Conservation (phyloP, 2,888 invertebrate genomes). For the Epistrophe grossulariae region DNA sequence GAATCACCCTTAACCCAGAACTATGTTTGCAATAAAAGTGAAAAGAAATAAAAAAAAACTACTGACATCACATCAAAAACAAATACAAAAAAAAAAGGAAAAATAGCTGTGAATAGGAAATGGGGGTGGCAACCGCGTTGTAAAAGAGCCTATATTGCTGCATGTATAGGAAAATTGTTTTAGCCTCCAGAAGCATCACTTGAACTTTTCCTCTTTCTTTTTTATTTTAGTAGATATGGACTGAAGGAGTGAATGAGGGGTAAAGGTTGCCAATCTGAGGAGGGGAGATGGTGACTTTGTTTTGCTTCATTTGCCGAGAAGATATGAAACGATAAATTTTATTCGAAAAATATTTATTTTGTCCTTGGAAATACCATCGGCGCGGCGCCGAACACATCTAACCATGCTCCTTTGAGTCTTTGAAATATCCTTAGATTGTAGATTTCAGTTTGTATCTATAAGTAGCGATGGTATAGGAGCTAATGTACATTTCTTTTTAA, state of each 20-base stretch:
- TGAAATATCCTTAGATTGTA: conserved; percentile 12
- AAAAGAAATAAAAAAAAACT: conserved; percentile 8
- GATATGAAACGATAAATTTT: conserved; percentile 40
- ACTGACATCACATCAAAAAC: conserved; percentile 23
- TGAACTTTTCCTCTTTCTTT: conserved; percentile 58
- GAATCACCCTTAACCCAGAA: conserved; percentile 44
- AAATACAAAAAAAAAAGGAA: conserved; percentile 2
- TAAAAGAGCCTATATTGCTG: conserved; percentile 32
- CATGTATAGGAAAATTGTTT: conserved; percentile 57
- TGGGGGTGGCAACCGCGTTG: conserved; percentile 34
- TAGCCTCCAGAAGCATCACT: conserved; percentile 62
- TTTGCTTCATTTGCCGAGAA: conserved; percentile 28
- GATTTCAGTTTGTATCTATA: conserved; percentile 15
- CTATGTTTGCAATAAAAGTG: conserved; percentile 21
- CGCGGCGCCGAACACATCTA: not conserved
- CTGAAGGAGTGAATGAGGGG: not conserved
- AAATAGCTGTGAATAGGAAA: conserved; percentile 29
- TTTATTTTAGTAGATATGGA: not conserved
- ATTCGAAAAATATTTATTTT: conserved; percentile 12
- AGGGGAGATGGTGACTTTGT: conserved; percentile 3
- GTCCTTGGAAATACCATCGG: conserved; percentile 6
- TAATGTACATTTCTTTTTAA: not conserved
- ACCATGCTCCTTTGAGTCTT: conserved; percentile 25
- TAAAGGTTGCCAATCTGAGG: conserved; percentile 9
- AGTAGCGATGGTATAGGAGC: not conserved